Percentiles rank a stretch among this genome's conserved stretches.
Evolutionary conservation across 2,888 invertebrate genomes (phyloP).

Genomic region (Eugnorisma glareosa): DNA sequence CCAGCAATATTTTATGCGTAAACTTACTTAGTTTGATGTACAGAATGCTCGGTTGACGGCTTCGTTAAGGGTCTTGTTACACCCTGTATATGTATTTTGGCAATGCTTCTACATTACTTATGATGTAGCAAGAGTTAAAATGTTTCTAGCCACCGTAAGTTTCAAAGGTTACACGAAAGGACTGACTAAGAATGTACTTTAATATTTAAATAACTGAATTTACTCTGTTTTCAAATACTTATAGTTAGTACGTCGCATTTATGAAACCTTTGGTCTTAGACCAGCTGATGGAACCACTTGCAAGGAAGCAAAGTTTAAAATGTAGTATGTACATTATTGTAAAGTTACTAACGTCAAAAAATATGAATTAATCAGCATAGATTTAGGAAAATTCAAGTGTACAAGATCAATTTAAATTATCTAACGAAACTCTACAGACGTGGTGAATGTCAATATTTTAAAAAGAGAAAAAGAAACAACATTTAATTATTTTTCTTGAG

Average conservation of each 20-base stretch:
- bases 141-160: neutral
- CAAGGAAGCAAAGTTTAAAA: neutral
- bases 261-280: conserved; percentile 2
- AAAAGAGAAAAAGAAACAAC: neutral
- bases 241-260: neutral
- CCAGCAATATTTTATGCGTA: no score
- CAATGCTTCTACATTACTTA: neutral
- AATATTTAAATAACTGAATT: conserved; percentile 19
- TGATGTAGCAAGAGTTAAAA: neutral
- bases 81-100: neutral
- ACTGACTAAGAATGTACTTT: neutral
- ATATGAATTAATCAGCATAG: neutral
- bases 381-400: conserved; percentile 4
- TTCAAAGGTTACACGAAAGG: neutral
- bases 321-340: neutral
- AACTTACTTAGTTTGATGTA: no score
- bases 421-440: neutral
- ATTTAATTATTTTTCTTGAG: neutral
- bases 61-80: no score
- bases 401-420: neutral
- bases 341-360: neutral
- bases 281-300: neutral
- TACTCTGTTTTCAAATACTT: conserved; percentile 15
- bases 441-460: neutral
- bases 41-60: no score